Base-by-base conservation (phyloP, 2,888 invertebrate species). In the Trichacis sp. region DNA sequence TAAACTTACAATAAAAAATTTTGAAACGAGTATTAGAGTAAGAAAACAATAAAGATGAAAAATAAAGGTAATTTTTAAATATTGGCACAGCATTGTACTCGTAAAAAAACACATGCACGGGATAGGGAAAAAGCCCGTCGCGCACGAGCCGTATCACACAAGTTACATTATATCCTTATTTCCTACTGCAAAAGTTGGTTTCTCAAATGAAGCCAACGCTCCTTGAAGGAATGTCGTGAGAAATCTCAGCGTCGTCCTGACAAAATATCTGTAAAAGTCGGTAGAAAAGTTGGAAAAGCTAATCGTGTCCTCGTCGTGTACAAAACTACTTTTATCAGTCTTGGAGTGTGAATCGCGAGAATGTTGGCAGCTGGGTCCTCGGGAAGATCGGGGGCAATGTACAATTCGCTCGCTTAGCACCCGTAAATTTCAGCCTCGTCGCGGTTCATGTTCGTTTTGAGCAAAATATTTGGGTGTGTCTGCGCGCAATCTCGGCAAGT, bases 81-180 rank as follows among this genome's bases (percentile, higher is more conserved):
- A 81, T 83, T 83, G 83, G 83, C 83, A 83, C 83, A 80, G 75
- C 71, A 72, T 83, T 83, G 82, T 83, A 83, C 83, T 82, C 76
- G 70, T 69, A 48, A 45, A 20, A 38, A 65, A 66, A 55, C 56
- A 46, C 45, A 55, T 62, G 30, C 45, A 5, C 24, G n/a, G 24
- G 24, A 20, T 47, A 62, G 55, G 58, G 51, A 56, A 54, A 17
- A 43, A 17, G 55, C 42, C 50, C 49, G 50, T 48, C 29, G 43
- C 55, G 36, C 58, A 59, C 12, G 57, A 58, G 24, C 29, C 19
- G 50, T 61, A 62, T 61, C 54, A 61, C 61, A 66, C 53, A 54
- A 18, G 54, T 59, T 59, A 47, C 52, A n/a, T n/a, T n/a, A 52
- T 56, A 30, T 55, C 56, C 51, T 58, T 61, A 54, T 6, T 6